Evolutionary conservation across 1,140 invertebrate species (phyloP).

Genomic region (Aricia agestis): DNA sequence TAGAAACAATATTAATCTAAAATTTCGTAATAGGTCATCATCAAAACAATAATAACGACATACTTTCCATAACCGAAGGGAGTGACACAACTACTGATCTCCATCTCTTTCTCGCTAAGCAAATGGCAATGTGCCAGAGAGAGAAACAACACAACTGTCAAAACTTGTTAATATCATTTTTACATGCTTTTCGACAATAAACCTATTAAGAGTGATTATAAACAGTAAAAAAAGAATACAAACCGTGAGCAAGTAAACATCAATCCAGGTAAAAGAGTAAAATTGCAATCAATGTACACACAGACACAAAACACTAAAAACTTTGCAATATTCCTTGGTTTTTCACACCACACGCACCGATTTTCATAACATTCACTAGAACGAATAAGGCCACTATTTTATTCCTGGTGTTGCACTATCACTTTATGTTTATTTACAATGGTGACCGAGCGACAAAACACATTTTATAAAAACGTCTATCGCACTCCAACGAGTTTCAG

Average conservation of each 20-base stretch:
- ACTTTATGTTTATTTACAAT: slow-evolving; percentile 62
- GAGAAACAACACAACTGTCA: slow-evolving; percentile 50
- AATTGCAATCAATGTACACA: slow-evolving; percentile 58
- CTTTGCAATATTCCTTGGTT: slow-evolving; percentile 38
- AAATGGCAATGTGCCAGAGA: slow-evolving; percentile 34
- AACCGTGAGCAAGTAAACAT: slow-evolving; percentile 65
- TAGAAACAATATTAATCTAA: slow-evolving; percentile 36
- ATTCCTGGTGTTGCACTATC: slow-evolving; percentile 39
- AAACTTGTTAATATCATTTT: slow-evolving; percentile 63
- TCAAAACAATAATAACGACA: slow-evolving; percentile 63
- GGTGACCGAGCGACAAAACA: slow-evolving; percentile 42
- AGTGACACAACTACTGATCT: slow-evolving; percentile 46
- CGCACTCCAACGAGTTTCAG: slow-evolving; percentile 60
- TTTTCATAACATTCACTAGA: slow-evolving; percentile 48
- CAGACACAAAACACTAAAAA: slow-evolving; percentile 68
- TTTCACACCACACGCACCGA: slow-evolving; percentile 50
- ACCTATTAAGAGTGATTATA: slow-evolving; percentile 14
- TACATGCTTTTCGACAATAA: slow-evolving; percentile 40
- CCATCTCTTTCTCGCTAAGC: slow-evolving; percentile 45
- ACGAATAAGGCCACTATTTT: slow-evolving; percentile 34
- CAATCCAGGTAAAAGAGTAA: slow-evolving; percentile 62
- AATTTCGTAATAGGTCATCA: slow-evolving; percentile 64
- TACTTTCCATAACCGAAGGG: slow-evolving; percentile 57
- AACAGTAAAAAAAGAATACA: slow-evolving; percentile 32
- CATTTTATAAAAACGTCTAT: slow-evolving; percentile 58